Evolutionary conservation across 2,113 vertebrate species (phyloP), one percentile per base, ranked within the genome.

Genomic region (Melanostigma gelatinosum): DNA sequence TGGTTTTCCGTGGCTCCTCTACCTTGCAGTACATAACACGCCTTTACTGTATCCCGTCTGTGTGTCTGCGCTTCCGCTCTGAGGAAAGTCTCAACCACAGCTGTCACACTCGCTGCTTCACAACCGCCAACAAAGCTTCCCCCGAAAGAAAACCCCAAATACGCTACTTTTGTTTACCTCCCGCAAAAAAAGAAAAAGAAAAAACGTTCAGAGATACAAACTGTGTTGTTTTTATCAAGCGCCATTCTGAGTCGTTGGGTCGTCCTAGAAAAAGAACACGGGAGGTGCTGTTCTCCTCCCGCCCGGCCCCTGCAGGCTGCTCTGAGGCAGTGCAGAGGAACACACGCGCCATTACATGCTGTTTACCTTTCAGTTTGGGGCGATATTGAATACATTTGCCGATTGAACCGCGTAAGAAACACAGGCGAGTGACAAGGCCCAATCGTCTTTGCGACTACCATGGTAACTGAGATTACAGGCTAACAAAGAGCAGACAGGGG

Each of bases 31-130:
- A 92, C 87, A 6, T 34, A 34, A 34, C 34, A 93, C 93, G 72
- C 94, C 94, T 85, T 32, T 83, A 92, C 91, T 88, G 92, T 64
- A 48, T 90, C 50, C 79, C 79, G 7, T 75, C 93, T 91, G 93
- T 91, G 93, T 93, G 92, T 93, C 94, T 94, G 89, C 90, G 93
- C 65, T 94, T 95, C 94, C 95, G 96, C 93, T 92, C 80, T 60
- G 63, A 83, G 87, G 88, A 75, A 85, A 91, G 6, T 79, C 88
- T 85, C 87, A 82, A 87, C 83, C 86, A 3, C 82, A 88, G 75
- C 77, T 87, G 85, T 87, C 83, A 79, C 8, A 27, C 27, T 65
- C 38, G 44, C 3, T 6, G 84, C 84, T 64, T 85, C 80, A 75
- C 77, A 82, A 74, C 77, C 64, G 6, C 85, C 85, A 78, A 68